A percentile compares a stretch with the other conserved stretches of the same genome.
These are phyloP conservation scores for Oxyura jamaicensis DNA, from an alignment of 2,113 vertebrate genomes.

Conservation along the genomic window DNA sequence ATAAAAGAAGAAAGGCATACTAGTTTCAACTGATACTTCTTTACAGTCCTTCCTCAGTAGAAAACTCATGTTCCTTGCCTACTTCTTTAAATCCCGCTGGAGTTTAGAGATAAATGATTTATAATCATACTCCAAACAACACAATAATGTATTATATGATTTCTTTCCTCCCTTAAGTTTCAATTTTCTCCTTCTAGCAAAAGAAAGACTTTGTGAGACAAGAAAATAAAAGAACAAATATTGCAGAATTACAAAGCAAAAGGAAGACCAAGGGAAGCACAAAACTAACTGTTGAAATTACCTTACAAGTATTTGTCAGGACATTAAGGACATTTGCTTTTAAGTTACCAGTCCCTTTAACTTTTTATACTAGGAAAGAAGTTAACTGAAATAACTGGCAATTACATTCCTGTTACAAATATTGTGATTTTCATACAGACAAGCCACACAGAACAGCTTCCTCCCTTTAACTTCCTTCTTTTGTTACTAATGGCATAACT, in stretches of 20 bases:
- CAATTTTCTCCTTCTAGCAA: neutral
- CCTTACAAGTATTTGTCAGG: neutral
- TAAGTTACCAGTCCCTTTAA: neutral
- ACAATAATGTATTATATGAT: neutral
- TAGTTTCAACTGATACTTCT: neutral
- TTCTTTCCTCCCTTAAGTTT: neutral
- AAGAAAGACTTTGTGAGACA: neutral
- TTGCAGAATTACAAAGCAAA: neutral
- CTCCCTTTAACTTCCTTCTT: conserved; percentile 44
- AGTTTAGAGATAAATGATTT: neutral
- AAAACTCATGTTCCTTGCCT: neutral
- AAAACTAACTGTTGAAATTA: neutral
- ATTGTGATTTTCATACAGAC: neutral
- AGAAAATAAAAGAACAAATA: neutral
- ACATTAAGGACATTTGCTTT: neutral
- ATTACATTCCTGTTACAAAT: neutral
- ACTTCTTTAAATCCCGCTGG: neutral
- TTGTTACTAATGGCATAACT: conserved; percentile 29
- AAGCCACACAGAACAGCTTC: neutral
- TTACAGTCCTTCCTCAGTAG: neutral
- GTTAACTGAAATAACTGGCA: conserved; percentile 3
- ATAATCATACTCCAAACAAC: neutral
- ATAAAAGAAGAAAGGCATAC: neutral
- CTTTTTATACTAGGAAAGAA: neutral
- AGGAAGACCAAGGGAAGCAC: neutral